phyloP scores from a whole-genome alignment of 2,113 vertebrate genomes.

The Stegastes partitus region DNA sequence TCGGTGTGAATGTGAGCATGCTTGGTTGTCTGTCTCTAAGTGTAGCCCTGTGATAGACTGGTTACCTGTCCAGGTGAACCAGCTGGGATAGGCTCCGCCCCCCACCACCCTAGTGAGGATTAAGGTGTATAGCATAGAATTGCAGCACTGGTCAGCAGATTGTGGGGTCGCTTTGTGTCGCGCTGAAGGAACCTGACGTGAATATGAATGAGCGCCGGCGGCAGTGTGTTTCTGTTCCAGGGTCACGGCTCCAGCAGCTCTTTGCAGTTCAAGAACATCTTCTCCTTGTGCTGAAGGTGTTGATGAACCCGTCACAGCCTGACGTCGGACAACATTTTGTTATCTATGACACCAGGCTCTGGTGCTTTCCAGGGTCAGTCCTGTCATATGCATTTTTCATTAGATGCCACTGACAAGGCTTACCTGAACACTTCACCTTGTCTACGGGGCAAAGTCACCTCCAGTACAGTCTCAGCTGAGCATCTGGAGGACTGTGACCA shows the following conservation, averaged over 20 bases:
- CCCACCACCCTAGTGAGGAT: no score
- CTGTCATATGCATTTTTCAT: constrained; percentile 1
- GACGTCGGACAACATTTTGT: background rate
- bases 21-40: no score
- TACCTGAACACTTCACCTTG: constrained; percentile 26
- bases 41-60: no score
- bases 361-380: background rate
- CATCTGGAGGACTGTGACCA: background rate
- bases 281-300: constrained; percentile 18
- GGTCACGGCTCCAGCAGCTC: background rate
- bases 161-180: no score
- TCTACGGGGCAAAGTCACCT: constrained; percentile 12
- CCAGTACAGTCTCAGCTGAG: background rate
- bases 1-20: no score
- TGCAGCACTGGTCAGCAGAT: no score
- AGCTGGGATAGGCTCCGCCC: no score
- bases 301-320: background rate
- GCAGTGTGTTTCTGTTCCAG: background rate
- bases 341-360: constrained; percentile 2
- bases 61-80: no score
- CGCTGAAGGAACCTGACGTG: no score
- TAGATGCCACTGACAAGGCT: constrained; percentile 6
- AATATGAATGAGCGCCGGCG: background rate
- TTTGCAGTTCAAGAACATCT: constrained; percentile 6
- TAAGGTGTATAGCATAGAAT: no score